phyloP scores from a whole-genome alignment of 2,113 vertebrate species.

The Anoplopoma fimbria region DNA sequence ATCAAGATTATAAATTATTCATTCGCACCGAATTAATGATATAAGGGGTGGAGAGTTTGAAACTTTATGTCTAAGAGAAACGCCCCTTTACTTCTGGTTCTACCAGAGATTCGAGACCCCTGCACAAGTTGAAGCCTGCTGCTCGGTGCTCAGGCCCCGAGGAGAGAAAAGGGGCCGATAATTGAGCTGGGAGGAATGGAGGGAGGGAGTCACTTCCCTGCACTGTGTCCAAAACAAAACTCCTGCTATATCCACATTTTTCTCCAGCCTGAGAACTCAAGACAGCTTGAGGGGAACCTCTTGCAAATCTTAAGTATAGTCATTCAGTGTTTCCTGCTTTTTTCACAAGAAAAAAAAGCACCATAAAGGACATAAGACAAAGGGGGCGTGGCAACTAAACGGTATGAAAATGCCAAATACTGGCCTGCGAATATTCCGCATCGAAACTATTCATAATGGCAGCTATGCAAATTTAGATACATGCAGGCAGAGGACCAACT shows the following conservation, averaged over 20 bases:
- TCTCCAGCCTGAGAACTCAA: not conserved
- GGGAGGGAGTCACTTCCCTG: slow-evolving; percentile 89
- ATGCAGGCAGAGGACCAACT: not conserved
- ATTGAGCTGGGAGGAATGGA: slow-evolving; percentile 91
- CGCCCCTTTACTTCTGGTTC: slow-evolving; percentile 84
- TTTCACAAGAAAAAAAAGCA: not conserved
- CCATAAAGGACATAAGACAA: not conserved
- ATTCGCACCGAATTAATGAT: not conserved
- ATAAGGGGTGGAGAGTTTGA: slow-evolving; percentile 24
- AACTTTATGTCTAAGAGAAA: slow-evolving; percentile 76
- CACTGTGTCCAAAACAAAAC: slow-evolving; percentile 89
- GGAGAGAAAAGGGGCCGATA: slow-evolving; percentile 82
- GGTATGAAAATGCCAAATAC: not conserved
- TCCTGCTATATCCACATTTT: slow-evolving; percentile 80
- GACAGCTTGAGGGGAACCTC: not conserved
- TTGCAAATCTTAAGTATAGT: not conserved
- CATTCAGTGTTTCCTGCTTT: slow-evolving; percentile 4
- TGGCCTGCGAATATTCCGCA: not conserved
- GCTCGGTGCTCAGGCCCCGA: slow-evolving; percentile 82
- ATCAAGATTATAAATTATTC: not conserved
- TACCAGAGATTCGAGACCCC: slow-evolving; percentile 86
- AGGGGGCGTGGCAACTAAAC: not conserved
- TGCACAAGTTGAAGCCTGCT: slow-evolving; percentile 91
- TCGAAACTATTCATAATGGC: not conserved
- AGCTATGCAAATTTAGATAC: not conserved